These are phyloP conservation scores for Scomber japonicus DNA, from an alignment of 2,113 vertebrate species.

Conservation along the genomic window DNA sequence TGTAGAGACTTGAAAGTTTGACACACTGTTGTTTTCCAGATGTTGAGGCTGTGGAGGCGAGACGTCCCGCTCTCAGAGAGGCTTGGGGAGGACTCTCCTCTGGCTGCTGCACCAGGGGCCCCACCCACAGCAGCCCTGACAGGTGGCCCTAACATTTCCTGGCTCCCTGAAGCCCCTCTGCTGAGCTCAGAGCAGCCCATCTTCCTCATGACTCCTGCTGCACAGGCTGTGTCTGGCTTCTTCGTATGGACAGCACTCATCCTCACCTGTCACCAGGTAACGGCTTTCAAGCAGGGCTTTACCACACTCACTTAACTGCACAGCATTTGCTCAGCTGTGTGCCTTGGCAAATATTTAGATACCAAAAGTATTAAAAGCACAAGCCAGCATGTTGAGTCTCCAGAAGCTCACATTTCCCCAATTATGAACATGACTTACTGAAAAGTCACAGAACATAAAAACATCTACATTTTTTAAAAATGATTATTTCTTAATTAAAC, in stretches of 20 bases:
- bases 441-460: too few relatives aligned
- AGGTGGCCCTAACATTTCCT: slow-evolving; percentile 88
- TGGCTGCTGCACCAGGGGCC: slow-evolving; percentile 51
- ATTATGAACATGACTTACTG: too few relatives aligned
- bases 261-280: slow-evolving; percentile 98
- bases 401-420: too few relatives aligned
- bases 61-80: slow-evolving; percentile 82
- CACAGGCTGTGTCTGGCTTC: slow-evolving; percentile 96
- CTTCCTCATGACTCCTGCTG: slow-evolving; percentile 95
- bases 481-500: not conserved
- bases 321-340: too few relatives aligned
- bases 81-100: slow-evolving; percentile 68
- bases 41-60: slow-evolving; percentile 75
- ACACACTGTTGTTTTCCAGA: slow-evolving; percentile 55
- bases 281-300: not conserved
- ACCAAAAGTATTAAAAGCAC: too few relatives aligned
- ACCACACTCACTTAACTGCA: not conserved
- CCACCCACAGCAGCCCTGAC: slow-evolving; percentile 71
- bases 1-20: not conserved
- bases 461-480: too few relatives aligned
- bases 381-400: too few relatives aligned
- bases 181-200: slow-evolving; percentile 89
- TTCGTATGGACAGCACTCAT: slow-evolving; percentile 98
- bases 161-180: slow-evolving; percentile 88
- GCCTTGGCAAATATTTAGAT: too few relatives aligned